Conservation (phyloP, 2,797 vertebrate genomes). For the Lagodon rhomboides region DNA sequence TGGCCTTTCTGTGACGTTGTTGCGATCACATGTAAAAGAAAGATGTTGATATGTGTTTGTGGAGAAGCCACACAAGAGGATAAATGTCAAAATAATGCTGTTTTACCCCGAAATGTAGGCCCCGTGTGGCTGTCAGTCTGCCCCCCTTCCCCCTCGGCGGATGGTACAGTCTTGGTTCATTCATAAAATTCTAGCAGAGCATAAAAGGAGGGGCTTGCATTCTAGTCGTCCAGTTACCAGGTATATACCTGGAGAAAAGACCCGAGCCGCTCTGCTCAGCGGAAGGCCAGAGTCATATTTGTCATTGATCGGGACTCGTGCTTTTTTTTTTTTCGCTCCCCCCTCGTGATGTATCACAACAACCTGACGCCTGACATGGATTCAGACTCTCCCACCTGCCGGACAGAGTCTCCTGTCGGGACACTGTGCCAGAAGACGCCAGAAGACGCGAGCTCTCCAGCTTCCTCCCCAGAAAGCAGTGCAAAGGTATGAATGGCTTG, state of each 20-base stretch:
- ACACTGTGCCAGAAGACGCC: slow-evolving; percentile 88
- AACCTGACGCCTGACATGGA: slow-evolving; percentile 90
- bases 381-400: slow-evolving; percentile 89
- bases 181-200: slow-evolving; percentile 90
- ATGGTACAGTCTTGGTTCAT: slow-evolving; percentile 90
- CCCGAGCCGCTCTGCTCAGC: slow-evolving; percentile 55
- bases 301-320: slow-evolving; percentile 52
- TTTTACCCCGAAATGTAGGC: slow-evolving; percentile 38
- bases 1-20: not conserved
- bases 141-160: slow-evolving; percentile 67
- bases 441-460: slow-evolving; percentile 88
- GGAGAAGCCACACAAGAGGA: not conserved
- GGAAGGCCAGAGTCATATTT: slow-evolving; percentile 69
- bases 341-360: slow-evolving; percentile 86
- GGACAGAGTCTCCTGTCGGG: slow-evolving; percentile 90
- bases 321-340: not conserved
- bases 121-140: slow-evolving; percentile 44
- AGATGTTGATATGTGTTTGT: not conserved
- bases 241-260: slow-evolving; percentile 87
- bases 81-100: slow-evolving; percentile 24
- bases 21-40: not conserved
- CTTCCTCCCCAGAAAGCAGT: slow-evolving; percentile 87
- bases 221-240: slow-evolving; percentile 86
- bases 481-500: slow-evolving; percentile 88
- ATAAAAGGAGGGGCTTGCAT: slow-evolving; percentile 88